A percentile compares a stretch with the other conserved stretches of the same genome.
Conservation (phyloP, 2,113 vertebrate genomes). For the Callipepla californica region DNA sequence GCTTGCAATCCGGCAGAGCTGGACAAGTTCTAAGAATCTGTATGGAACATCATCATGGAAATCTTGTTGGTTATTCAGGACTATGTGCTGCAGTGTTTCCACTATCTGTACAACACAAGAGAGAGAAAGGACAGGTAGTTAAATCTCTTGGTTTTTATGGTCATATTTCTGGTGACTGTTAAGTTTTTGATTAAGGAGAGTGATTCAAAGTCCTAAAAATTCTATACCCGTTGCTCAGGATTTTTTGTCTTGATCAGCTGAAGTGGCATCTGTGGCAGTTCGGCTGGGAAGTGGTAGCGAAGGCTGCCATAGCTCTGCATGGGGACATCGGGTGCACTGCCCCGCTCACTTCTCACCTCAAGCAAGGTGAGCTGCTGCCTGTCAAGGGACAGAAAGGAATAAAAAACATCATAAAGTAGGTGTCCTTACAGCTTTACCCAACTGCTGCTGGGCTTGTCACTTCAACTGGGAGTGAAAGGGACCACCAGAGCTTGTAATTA, state of each 20-base stretch:
- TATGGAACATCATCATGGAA: slow-evolving; percentile 75
- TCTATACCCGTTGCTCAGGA: slow-evolving; percentile 78
- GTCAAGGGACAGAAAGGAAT: neutral
- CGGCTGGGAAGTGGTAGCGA: slow-evolving; percentile 69
- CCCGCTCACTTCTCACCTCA: slow-evolving; percentile 62
- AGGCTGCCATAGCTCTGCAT: slow-evolving; percentile 75
- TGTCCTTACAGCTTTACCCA: neutral
- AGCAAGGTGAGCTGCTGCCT: slow-evolving; percentile 82
- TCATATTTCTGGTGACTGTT: neutral
- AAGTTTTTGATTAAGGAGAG: neutral
- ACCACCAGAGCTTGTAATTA: neutral
- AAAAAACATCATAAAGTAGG: neutral
- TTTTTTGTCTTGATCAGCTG: slow-evolving; percentile 75
- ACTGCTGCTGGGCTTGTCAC: neutral
- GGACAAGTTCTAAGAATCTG: slow-evolving; percentile 77
- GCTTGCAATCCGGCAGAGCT: slow-evolving; percentile 71
- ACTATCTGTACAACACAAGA: slow-evolving; percentile 71
- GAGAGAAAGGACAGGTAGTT: neutral
- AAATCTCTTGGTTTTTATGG: neutral
- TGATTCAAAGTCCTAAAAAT: neutral
- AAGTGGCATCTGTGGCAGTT: slow-evolving; percentile 69
- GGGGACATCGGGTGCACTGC: neutral
- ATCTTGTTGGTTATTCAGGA: slow-evolving; percentile 74
- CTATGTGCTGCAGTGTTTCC: slow-evolving; percentile 79
- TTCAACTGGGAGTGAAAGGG: rapidly evolving